A percentile compares a stretch with the other conserved stretches of the same genome.
Evolutionary conservation across 2,797 vertebrate species (phyloP).

Genomic region (Gambusia yucatana): DNA sequence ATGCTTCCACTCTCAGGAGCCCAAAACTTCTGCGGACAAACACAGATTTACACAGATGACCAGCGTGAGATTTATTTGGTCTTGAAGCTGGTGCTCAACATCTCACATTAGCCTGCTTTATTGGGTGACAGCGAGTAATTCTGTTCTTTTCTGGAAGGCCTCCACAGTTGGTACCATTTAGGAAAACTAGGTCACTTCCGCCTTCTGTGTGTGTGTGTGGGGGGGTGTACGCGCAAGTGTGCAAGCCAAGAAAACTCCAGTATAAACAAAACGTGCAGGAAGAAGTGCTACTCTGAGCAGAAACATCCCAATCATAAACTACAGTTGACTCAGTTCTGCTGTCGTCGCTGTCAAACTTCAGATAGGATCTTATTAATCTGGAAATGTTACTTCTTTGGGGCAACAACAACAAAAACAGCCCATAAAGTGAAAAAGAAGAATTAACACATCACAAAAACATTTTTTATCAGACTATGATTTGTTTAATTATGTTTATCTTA

Average conservation of each 20-base stretch:
- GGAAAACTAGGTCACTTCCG: slow-evolving; percentile 81
- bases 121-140: slow-evolving; percentile 61
- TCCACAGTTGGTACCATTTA: slow-evolving; percentile 80
- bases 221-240: background rate
- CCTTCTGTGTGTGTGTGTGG: slow-evolving; percentile 53
- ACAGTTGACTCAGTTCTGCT: slow-evolving; percentile 20
- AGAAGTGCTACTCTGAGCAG: slow-evolving; percentile 59
- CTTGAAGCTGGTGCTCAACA: slow-evolving; percentile 25
- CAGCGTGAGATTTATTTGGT: slow-evolving; percentile 36
- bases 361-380: slow-evolving; percentile 11
- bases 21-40: slow-evolving; percentile 13
- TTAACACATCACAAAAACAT: background rate
- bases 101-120: slow-evolving; percentile 47
- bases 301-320: slow-evolving; percentile 70
- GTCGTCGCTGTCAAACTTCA: slow-evolving; percentile 11
- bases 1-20: slow-evolving; percentile 15
- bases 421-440: background rate
- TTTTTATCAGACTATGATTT: background rate
- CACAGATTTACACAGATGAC: slow-evolving; percentile 28
- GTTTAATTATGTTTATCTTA: background rate
- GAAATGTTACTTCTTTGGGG: background rate
- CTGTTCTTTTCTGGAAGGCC: slow-evolving; percentile 59
- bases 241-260: slow-evolving; percentile 66
- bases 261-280: slow-evolving; percentile 76
- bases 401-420: background rate